Evolutionary conservation across 2,797 vertebrate genomes (phyloP), one percentile per base, ranked within the genome.

Genomic region (Sebastes cheni): DNA sequence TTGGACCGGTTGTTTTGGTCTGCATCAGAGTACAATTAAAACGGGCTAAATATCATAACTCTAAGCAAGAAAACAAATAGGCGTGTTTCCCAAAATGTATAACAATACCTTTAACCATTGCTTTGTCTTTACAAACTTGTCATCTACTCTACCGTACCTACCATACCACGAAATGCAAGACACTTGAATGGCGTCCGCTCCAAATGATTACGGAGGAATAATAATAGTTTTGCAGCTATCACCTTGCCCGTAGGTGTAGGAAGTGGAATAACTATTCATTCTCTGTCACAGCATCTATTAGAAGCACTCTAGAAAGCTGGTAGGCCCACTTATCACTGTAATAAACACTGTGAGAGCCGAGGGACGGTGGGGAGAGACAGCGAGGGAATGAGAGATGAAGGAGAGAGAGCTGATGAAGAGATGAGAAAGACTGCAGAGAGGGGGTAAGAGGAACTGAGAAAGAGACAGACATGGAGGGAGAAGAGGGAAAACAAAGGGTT

Each of bases 301-400:
- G 89, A 89, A 82, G 77, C 72, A 88, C 90, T 89, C 80, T 61
- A 82, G 88, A 86, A 91, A 87, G 82, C 89, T 81, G 75, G 82
- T 83, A 66, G 82, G 87, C 76, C 77, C 87, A 92, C 90, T 94
- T 92, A 85, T 67, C 75, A 12, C 54, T 82, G 85, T 85, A 88
- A 93, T 88, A 93, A 91, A 93, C 88, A 88, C 88, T 82, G 65
- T 13, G 60, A 84, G 84, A 88, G 84, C 65, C 5, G 72, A 86
- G 82, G 81, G 84, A 83, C 50, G 22, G 66, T 54, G 61, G 34
- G 42, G 84, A 86, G 84, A 86, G 81, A 85, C 65, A 30, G 70
- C 64, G 50, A 56, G 61, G 73, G 67, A 71, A 58, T 32, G 46
- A 77, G 72, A 75, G 65, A 77, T 70, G 82, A 72, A 65, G 61